Conservation (phyloP, 2,888 invertebrate genomes). For the Caenorhabditis zanzibari region DNA sequence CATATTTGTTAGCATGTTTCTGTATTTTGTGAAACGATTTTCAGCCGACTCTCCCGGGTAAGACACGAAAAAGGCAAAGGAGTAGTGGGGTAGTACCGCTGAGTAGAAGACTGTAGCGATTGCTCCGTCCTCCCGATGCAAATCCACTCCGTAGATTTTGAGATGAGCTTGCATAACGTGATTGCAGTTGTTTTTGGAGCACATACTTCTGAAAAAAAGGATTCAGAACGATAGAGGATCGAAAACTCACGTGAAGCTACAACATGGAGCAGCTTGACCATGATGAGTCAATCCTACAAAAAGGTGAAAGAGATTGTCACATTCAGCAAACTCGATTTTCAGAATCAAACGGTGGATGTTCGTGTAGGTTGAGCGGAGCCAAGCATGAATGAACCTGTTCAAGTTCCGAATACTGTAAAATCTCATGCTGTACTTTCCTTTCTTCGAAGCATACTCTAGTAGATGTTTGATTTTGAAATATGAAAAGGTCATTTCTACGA, state of each 20-base stretch:
- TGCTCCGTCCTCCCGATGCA: background rate
- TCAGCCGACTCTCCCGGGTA: background rate
- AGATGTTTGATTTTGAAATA: too few relatives aligned
- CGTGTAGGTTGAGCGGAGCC: background rate
- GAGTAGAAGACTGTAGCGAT: constrained; percentile 2
- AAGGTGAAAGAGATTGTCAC: background rate
- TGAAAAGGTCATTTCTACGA: too few relatives aligned
- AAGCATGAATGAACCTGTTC: background rate
- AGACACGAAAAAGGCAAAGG: background rate
- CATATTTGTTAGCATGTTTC: background rate
- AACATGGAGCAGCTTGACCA: background rate
- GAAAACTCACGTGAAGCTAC: background rate
- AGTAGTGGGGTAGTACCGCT: background rate
- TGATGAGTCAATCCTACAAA: background rate
- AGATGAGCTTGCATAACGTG: background rate
- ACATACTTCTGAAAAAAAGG: background rate
- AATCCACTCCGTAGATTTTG: background rate
- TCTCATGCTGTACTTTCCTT: background rate
- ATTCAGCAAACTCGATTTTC: background rate
- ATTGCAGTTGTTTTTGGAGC: background rate
- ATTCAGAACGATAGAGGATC: background rate
- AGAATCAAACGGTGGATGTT: background rate
- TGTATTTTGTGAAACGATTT: background rate
- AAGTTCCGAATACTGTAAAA: background rate
- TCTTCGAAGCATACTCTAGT: background rate